phyloP scores from a whole-genome alignment of 2,797 vertebrate species.

The Falco naumanni region DNA sequence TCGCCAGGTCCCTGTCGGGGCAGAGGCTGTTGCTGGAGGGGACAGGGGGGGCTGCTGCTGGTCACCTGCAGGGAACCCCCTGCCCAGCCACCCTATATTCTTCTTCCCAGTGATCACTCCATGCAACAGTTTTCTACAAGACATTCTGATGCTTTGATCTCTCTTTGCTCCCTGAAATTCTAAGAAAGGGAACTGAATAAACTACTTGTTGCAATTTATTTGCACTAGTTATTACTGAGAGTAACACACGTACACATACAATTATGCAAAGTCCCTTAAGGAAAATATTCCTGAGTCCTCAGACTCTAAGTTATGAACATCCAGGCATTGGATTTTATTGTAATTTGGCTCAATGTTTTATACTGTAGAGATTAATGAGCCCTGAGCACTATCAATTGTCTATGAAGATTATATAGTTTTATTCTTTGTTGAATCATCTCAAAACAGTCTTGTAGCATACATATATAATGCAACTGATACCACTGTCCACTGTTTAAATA shows the following conservation, averaged over 20 bases:
- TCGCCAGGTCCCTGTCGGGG: accelerated
- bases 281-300: neutral
- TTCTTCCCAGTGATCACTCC: neutral
- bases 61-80: too few species aligned
- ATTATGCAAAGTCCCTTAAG: accelerated
- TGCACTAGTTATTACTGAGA: neutral
- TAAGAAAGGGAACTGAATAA: neutral
- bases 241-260: neutral
- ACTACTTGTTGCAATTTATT: neutral
- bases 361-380: neutral
- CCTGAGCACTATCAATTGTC: neutral
- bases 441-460: neutral
- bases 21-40: neutral
- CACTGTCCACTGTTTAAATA: neutral
- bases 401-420: neutral
- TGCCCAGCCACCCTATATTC: accelerated
- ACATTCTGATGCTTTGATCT: neutral
- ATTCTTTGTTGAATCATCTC: neutral
- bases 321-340: neutral
- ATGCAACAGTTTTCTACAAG: neutral
- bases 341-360: neutral
- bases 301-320: neutral
- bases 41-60: neutral
- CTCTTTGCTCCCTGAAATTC: neutral
- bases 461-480: neutral